phyloP scores from a whole-genome alignment of 2,113 vertebrate genomes.

The Helogale parvula region DNA sequence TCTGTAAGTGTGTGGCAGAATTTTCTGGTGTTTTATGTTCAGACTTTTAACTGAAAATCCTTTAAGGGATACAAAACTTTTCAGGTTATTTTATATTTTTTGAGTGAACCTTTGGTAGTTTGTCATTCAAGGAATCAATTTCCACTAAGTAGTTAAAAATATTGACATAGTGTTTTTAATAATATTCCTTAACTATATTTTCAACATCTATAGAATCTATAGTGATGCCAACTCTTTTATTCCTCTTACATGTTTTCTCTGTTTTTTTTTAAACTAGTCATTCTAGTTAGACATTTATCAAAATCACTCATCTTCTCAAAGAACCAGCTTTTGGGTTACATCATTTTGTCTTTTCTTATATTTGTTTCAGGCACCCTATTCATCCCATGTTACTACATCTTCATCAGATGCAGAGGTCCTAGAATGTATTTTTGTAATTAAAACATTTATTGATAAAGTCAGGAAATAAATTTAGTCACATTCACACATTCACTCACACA shows the following conservation, averaged over 20 bases:
- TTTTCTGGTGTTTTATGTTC: not conserved
- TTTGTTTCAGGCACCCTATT: not conserved
- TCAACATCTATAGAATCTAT: not conserved
- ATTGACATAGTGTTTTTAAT: not conserved
- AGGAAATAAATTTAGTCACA: not conserved
- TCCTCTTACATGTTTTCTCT: not conserved
- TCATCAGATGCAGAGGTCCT: not conserved
- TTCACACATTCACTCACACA: not conserved
- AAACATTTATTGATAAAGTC: not conserved
- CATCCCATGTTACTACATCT: not conserved
- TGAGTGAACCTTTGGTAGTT: not conserved
- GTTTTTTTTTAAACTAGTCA: not conserved
- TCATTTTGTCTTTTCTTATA: not conserved
- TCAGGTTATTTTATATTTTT: not conserved
- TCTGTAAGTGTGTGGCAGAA: not conserved
- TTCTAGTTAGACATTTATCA: not conserved
- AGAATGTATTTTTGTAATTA: not conserved
- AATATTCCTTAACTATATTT: not conserved
- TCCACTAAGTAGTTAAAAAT: not conserved
- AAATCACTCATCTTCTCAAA: not conserved
- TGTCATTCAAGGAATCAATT: not conserved
- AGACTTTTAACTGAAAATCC: not conserved
- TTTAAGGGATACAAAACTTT: not conserved
- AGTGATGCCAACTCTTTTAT: not conserved
- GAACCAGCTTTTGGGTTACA: not conserved